Evolutionary conservation across 2,113 vertebrate genomes (phyloP).

Genomic region (Toxotes jaculatrix): DNA sequence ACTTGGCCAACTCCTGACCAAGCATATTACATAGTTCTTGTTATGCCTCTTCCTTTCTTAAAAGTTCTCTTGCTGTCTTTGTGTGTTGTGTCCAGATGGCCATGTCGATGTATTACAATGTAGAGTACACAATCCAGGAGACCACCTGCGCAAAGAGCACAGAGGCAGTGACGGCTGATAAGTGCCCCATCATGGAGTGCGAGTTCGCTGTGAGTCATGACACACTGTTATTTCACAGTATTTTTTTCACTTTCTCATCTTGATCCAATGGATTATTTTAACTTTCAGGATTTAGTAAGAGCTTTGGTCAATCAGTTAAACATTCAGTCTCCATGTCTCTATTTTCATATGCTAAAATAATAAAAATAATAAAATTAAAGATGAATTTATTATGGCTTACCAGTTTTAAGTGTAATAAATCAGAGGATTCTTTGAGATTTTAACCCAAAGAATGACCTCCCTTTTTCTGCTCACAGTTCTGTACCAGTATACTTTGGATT

Average conservation of each 20-base stretch:
- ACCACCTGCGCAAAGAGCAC: constrained; percentile 71
- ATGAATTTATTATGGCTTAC: not conserved
- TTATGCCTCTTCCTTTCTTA: not conserved
- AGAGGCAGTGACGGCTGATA: constrained; percentile 1
- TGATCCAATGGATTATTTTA: not conserved
- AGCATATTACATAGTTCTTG: not conserved
- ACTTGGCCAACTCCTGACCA: not conserved
- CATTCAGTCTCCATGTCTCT: not conserved
- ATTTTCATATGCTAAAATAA: no score
- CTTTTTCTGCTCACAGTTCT: not conserved
- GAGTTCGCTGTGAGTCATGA: constrained; percentile 82
- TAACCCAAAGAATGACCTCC: not conserved
- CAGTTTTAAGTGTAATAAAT: not conserved
- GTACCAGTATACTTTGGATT: not conserved
- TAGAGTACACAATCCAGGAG: constrained; percentile 85
- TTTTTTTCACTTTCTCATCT: not conserved
- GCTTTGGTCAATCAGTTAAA: not conserved
- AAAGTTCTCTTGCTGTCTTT: not conserved
- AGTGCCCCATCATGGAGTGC: constrained; percentile 78
- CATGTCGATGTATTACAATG: constrained; percentile 47
- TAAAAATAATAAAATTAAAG: no score
- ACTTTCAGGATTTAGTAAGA: not conserved
- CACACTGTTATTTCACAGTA: not conserved
- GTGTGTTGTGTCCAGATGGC: constrained; percentile 60
- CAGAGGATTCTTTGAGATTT: not conserved